These are phyloP conservation scores for Oxycera nigricornis DNA, from an alignment of 2,888 invertebrate species.

Conservation along the genomic window DNA sequence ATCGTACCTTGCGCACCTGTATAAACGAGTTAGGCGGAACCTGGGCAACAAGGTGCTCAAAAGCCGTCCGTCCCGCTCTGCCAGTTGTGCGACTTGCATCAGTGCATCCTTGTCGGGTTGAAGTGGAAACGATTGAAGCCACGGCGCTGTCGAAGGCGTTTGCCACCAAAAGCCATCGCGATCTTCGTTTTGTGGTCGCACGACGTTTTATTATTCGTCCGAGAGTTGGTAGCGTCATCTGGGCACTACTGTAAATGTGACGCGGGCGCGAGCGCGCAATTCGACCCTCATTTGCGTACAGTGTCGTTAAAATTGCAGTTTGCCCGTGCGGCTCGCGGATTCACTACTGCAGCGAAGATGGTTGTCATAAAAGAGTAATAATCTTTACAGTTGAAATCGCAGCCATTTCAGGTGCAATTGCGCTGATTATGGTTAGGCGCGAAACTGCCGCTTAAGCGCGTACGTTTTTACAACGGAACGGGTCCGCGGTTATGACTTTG, in stretches of 20 bases:
- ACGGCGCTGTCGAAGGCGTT: constrained; percentile 29
- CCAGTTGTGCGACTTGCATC: background rate
- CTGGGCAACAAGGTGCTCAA: constrained; percentile 34
- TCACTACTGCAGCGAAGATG: background rate
- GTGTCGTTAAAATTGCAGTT: constrained; percentile 19
- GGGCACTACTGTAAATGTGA: constrained; percentile 30
- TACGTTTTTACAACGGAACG: background rate
- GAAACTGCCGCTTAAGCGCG: background rate
- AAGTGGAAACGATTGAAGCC: constrained; percentile 1
- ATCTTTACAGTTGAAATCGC: background rate
- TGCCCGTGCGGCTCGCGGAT: background rate
- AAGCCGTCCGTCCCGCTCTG: background rate
- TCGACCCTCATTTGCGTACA: constrained; percentile 32
- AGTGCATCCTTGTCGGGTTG: background rate
- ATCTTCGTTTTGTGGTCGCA: constrained; percentile 18
- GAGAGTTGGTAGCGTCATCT: constrained; percentile 38
- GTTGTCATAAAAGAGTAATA: background rate
- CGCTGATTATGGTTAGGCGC: background rate
- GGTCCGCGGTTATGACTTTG: background rate
- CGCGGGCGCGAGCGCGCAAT: constrained; percentile 31
- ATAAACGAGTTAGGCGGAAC: constrained; percentile 44
- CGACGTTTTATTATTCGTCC: constrained; percentile 30
- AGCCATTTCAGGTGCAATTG: constrained; percentile 16
- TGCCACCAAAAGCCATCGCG: constrained; percentile 21
- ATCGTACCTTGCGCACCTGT: constrained; percentile 62